These are phyloP conservation scores for Mythimna vitellina DNA, from an alignment of 2,888 invertebrate species.

Conservation along the genomic window DNA sequence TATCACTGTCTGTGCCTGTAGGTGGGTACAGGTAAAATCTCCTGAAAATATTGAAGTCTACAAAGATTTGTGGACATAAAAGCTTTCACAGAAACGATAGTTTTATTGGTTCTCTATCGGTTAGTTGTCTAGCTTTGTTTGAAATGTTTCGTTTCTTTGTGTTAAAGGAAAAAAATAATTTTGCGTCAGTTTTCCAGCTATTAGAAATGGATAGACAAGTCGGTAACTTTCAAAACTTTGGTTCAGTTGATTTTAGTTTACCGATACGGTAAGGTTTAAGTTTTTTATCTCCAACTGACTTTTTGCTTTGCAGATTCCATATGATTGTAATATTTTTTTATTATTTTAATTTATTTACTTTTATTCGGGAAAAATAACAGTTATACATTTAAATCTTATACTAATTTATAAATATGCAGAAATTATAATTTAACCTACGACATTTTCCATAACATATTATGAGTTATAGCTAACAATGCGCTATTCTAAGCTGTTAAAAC, in stretches of 20 bases:
- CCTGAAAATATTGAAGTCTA: constrained; percentile 25
- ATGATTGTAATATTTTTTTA: too few species aligned
- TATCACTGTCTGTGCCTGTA: constrained; percentile 7
- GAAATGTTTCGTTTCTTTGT: constrained; percentile 14
- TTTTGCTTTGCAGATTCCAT: too few species aligned
- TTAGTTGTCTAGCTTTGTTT: constrained; percentile 25
- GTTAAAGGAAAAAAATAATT: constrained; percentile 15
- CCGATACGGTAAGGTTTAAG: too few species aligned
- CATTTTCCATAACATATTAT: too few species aligned
- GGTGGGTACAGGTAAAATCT: background rate
- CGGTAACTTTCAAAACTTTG: background rate
- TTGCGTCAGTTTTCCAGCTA: background rate
- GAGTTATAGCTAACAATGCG: too few species aligned
- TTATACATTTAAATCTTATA: too few species aligned
- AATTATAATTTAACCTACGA: too few species aligned
- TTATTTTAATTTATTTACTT: too few species aligned
- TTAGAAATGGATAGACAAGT: background rate
- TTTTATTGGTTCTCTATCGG: constrained; percentile 24
- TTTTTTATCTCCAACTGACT: too few species aligned
- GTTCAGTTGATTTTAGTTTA: background rate
- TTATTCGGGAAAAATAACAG: too few species aligned
- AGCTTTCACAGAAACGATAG: constrained; percentile 22
- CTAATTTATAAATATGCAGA: too few species aligned
- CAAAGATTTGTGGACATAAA: constrained; percentile 22
- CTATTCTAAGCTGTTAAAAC: too few species aligned